Evolutionary conservation across 2,888 invertebrate genomes (phyloP), one percentile per base, ranked within the genome.

Genomic region (Drosophila nr. perissopoda): DNA sequence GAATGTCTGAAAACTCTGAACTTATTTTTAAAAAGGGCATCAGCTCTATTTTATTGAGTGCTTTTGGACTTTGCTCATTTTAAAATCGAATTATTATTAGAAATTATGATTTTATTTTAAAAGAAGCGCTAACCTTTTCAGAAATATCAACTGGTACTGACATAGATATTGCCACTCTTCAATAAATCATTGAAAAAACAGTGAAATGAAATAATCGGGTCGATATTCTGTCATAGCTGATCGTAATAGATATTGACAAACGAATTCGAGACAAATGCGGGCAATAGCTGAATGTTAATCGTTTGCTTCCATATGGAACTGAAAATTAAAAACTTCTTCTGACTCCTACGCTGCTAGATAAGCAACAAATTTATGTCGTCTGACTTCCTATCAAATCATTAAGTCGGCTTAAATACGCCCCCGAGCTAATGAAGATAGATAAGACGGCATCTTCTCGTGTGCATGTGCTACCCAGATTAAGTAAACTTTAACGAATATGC

Each of bases 311-410:
- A 21, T 46, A 8, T 25, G 21, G 2, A 46, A 25, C 13, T 21
- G 21, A 25, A 46, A 16, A 8, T 25, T 0, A 25, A 2, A 10
- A 2, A 16, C 36, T 25, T 21, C 10, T 11, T 16, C 18, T n/a
- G 40, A 13, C 16, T 18, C 2, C 40, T 18, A 21, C 13, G 56
- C 36, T 21, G 16, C 27, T 25, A 11, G 40, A 58, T 63, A 70
- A 77, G 56, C 74, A 59, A 56, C 10, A 82, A 73, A 59, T 62
- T 34, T 13, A 51, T 48, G 49, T 57, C 38, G 73, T 73, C 87
- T 87, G 79, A 70, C 70, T 73, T 79, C 76, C 86, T 83, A 90
- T 92, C 89, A 83, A 92, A 92, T 91, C 92, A 90, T 91, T 88
- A 90, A 76, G 75, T 67, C 70, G 61, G 77, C 70, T 66, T 66